Evolutionary conservation across 2,113 vertebrate genomes (phyloP).

Genomic region (Zeus faber): DNA sequence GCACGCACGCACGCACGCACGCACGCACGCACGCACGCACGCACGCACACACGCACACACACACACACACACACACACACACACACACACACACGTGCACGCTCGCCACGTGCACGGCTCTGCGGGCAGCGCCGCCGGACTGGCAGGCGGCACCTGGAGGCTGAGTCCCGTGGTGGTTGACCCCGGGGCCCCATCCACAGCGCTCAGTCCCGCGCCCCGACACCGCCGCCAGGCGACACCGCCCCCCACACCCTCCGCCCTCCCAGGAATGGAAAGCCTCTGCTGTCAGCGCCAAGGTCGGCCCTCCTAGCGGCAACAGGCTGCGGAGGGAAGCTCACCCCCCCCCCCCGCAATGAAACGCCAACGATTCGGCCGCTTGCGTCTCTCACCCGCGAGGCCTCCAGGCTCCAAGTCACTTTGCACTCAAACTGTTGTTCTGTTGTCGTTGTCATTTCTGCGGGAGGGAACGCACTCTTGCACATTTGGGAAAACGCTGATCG

Average conservation of each 20-base stretch:
- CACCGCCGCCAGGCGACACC: conserved; percentile 15
- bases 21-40: too few species aligned
- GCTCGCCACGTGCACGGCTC: conserved; percentile 29
- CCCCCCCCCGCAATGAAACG: too few species aligned
- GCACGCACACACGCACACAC: too few species aligned
- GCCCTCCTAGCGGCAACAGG: too few species aligned
- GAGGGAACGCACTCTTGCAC: too few species aligned
- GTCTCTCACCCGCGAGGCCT: too few species aligned
- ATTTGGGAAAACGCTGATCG: too few species aligned
- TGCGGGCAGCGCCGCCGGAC: conserved; percentile 43
- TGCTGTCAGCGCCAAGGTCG: conserved; percentile 45
- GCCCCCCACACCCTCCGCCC: conserved; percentile 32
- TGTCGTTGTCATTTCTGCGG: too few species aligned
- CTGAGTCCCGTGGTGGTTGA: conserved; percentile 41
- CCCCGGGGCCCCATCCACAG: conserved; percentile 60
- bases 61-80: conserved; percentile 10
- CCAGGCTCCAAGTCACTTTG: too few species aligned
- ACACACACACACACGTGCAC: conserved; percentile 25
- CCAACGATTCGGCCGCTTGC: too few species aligned
- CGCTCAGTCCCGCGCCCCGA: conserved; percentile 63
- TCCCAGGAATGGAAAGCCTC: conserved; percentile 45
- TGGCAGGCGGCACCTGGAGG: conserved; percentile 64
- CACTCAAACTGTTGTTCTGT: too few species aligned
- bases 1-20: conserved; percentile 3
- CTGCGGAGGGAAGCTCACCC: too few species aligned